Conservation (phyloP, 2,113 vertebrate species). For the Hyaena hyaena region DNA sequence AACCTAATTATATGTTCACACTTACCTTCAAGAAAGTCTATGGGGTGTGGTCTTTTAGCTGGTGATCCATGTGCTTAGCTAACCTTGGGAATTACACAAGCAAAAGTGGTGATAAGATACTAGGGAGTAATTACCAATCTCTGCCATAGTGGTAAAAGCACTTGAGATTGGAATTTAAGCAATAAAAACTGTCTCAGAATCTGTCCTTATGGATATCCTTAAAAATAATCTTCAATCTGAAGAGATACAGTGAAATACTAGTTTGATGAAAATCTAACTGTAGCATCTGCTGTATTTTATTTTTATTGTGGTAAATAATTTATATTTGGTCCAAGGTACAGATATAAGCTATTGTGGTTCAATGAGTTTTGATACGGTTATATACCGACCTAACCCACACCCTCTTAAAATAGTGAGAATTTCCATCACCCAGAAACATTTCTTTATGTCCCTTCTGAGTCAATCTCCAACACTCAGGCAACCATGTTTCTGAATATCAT, state of each 20-base stretch:
- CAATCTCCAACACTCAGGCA: background rate
- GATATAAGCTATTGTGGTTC: background rate
- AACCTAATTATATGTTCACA: background rate
- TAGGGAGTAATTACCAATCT: background rate
- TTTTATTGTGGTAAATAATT: background rate
- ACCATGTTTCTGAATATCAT: background rate
- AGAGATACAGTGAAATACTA: background rate
- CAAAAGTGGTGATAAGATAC: background rate
- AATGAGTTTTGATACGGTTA: background rate
- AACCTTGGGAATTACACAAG: background rate
- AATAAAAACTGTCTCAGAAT: background rate
- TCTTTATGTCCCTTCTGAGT: background rate
- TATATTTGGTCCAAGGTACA: background rate
- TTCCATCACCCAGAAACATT: background rate
- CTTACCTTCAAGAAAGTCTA: background rate
- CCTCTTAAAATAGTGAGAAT: background rate
- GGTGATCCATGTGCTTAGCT: background rate
- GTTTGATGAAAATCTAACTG: background rate
- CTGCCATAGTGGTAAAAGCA: background rate
- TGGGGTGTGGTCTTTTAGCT: background rate
- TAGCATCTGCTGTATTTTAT: background rate
- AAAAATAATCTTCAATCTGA: slow-evolving; percentile 20
- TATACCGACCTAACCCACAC: background rate
- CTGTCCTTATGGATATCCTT: background rate
- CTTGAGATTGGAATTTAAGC: background rate